Percentiles rank a stretch among this genome's conserved stretches.
Evolutionary conservation across 2,797 vertebrate species (phyloP).

Genomic region (Anniella stebbinsi): DNA sequence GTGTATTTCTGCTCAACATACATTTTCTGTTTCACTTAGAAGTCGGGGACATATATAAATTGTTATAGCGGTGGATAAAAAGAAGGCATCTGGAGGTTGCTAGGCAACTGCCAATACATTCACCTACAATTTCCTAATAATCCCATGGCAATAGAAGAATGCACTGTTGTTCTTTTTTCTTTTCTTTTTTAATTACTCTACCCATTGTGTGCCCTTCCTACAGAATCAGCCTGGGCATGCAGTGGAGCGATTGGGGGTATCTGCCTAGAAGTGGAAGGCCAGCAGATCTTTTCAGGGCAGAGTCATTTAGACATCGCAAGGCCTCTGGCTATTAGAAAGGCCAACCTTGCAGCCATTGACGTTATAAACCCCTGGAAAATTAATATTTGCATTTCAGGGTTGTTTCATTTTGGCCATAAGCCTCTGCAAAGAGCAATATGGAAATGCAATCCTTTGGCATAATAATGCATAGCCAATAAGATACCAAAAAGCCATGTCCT

Average conservation of each 20-base stretch:
- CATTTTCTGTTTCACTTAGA: conserved; percentile 12
- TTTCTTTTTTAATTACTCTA: background rate
- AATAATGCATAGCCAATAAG: background rate
- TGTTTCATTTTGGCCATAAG: background rate
- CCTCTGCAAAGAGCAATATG: background rate
- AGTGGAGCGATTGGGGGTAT: background rate
- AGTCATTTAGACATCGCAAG: too few relatives aligned
- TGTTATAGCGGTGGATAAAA: background rate
- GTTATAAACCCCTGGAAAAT: background rate
- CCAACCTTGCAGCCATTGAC: background rate
- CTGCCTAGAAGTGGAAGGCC: background rate
- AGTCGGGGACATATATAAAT: background rate
- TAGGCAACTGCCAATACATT: conserved; percentile 24
- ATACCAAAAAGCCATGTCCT: background rate
- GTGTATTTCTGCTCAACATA: background rate
- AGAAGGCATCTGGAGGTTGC: background rate
- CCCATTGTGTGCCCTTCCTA: background rate
- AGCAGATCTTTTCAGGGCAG: too few relatives aligned
- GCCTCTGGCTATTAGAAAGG: background rate
- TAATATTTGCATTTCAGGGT: background rate
- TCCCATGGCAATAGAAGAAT: background rate
- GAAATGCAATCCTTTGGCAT: background rate
- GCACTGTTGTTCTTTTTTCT: background rate
- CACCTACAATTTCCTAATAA: background rate
- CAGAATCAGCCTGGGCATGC: background rate